phyloP scores from a whole-genome alignment of 1,140 invertebrate species.

The Zeugodacus cucurbitae region DNA sequence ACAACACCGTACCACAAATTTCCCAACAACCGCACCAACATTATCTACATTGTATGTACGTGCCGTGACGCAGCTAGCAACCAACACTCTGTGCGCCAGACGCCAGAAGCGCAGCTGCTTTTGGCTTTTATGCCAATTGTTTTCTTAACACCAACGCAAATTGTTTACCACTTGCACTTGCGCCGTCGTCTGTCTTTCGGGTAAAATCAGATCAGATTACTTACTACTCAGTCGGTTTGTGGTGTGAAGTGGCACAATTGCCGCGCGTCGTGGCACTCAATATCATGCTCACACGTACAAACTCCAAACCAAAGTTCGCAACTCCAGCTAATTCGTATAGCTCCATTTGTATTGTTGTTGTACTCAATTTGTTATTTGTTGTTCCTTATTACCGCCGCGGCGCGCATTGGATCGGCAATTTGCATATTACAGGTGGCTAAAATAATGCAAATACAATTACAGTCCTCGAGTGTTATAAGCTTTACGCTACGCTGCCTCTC shows the following conservation, averaged over 20 bases:
- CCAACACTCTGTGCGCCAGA: neutral
- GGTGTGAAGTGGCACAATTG: slow-evolving; percentile 2
- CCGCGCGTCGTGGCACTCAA: neutral
- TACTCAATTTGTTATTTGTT: neutral
- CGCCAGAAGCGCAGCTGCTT: neutral
- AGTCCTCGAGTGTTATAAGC: neutral
- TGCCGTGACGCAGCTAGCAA: neutral
- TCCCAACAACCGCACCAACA: neutral
- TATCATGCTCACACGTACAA: neutral
- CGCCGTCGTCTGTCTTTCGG: slow-evolving; percentile 10
- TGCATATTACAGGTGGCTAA: slow-evolving; percentile 19
- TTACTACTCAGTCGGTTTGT: neutral
- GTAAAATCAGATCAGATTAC: slow-evolving; percentile 30
- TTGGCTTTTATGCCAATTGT: slow-evolving; percentile 8
- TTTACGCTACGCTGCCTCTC: neutral
- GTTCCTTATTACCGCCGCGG: neutral
- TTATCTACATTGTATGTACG: neutral
- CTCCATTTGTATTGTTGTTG: neutral
- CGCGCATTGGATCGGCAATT: slow-evolving; percentile 1
- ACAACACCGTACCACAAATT: no score
- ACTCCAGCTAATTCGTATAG: neutral
- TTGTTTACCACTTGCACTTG: slow-evolving; percentile 36
- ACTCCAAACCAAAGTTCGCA: neutral
- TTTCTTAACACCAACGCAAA: slow-evolving; percentile 34
- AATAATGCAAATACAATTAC: neutral